Conservation (phyloP, 2,888 invertebrate genomes). For the Parnassius glacialis region DNA sequence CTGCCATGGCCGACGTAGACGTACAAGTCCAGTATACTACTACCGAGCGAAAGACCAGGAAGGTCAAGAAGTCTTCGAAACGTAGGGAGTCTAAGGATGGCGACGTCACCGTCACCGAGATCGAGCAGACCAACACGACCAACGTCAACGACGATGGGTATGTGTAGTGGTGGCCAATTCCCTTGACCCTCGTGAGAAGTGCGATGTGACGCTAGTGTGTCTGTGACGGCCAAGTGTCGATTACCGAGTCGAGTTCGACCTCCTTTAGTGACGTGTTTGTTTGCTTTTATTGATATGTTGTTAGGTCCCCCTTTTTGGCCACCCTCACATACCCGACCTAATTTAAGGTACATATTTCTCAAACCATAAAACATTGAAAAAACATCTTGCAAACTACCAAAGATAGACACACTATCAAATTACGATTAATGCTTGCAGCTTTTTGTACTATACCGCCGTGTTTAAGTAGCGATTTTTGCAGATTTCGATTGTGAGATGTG, state of each 20-base stretch:
- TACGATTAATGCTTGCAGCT: conserved; percentile 6
- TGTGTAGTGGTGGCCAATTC: conserved; percentile 85
- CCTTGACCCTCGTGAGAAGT: conserved; percentile 54
- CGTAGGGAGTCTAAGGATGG: conserved; percentile 88
- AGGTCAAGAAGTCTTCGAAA: conserved; percentile 91
- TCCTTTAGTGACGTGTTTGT: conserved; percentile 53
- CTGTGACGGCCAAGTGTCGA: conserved; percentile 63
- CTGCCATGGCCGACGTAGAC: conserved; percentile 94
- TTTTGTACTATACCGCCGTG: neutral
- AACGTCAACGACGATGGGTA: conserved; percentile 89
- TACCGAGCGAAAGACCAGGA: conserved; percentile 94
- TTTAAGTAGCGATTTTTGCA: neutral
- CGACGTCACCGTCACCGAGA: conserved; percentile 91
- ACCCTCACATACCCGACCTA: conserved; percentile 80
- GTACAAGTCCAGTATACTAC: conserved; percentile 92
- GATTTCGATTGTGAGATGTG: neutral
- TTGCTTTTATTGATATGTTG: conserved; percentile 36
- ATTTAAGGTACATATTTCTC: conserved; percentile 68
- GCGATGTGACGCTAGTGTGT: conserved; percentile 55
- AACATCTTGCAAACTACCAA: conserved; percentile 2
- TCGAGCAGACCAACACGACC: conserved; percentile 85
- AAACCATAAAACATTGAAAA: conserved; percentile 7
- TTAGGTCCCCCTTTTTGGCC: conserved; percentile 54
- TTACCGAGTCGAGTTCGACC: conserved; percentile 49
- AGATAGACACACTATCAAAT: conserved; percentile 16